phyloP scores from a whole-genome alignment of 2,888 invertebrate species.

The Athrips mouffetella region DNA sequence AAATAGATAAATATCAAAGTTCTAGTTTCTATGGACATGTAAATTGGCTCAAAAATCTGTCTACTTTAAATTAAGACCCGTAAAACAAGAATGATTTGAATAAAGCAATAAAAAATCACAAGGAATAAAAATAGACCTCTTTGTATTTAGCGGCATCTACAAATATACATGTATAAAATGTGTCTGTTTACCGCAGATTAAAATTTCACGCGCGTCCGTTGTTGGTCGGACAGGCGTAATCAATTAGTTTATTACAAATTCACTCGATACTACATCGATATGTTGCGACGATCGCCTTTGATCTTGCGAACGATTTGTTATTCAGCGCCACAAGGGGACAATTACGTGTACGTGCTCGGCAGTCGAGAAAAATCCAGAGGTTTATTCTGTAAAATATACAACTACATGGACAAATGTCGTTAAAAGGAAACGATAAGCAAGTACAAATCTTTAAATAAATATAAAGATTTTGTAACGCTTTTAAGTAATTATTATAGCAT shows the following conservation, averaged over 20 bases:
- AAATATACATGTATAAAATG: not conserved
- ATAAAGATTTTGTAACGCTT: no score
- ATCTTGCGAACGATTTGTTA: conserved; percentile 69
- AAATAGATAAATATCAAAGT: conserved; percentile 1
- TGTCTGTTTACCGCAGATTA: not conserved
- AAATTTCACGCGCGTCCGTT: conserved; percentile 20
- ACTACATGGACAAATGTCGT: no score
- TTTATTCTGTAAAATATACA: conserved; percentile 9
- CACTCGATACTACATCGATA: conserved; percentile 65
- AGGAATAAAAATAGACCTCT: not conserved
- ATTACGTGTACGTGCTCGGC: conserved; percentile 68
- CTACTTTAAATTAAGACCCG: no score
- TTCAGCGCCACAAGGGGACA: conserved; percentile 61
- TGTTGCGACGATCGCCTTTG: conserved; percentile 73
- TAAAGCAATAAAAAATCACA: no score
- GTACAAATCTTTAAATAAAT: no score
- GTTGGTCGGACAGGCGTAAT: conserved; percentile 34
- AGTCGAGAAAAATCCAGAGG: conserved; percentile 2
- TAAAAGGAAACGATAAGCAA: no score
- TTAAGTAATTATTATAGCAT: no score
- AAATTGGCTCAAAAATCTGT: not conserved
- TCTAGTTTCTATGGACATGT: not conserved
- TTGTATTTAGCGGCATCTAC: conserved; percentile 8
- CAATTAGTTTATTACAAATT: conserved; percentile 57
- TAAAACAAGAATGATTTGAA: not conserved